Evolutionary conservation across 2,797 vertebrate genomes (phyloP), one percentile per base, ranked within the genome.

Genomic region (Periophthalmus magnuspinnatus): DNA sequence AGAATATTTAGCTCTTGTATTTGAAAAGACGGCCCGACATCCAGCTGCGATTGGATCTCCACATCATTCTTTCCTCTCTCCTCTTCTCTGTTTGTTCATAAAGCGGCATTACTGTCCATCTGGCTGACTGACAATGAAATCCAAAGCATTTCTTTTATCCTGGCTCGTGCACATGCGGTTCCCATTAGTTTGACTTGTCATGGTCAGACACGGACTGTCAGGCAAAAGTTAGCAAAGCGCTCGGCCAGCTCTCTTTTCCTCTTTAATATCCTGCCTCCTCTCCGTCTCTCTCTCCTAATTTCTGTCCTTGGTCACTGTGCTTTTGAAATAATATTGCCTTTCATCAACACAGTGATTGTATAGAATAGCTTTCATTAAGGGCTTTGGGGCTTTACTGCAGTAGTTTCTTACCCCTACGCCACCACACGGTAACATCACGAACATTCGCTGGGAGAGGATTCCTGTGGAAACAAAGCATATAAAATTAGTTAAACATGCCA

Each of bases 361-460:
- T 68, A 67, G 36, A 74, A 63, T 5, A 19, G 59, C 34, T 52
- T 76, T 79, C 67, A 65, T 68, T 75, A 47, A 17, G 28, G 47
- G 69, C 72, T 74, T 69, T 71, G 54, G 68, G 52, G 57, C 58
- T 62, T 57, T 62, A 34, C 17, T 62, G 38, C 67, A 68, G 17
- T 54, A 57, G 61, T 68, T 24, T 73, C 97, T 97, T 93, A 98
- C 97, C 95, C 97, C 97, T 17, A 98, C 94, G 50, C 97, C 97
- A n/a, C 97, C 96, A 0, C 97, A 99, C 61, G 97, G 96, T 83
- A 99, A 90, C 96, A 97, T 96, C 88, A 97, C 95, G 67, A 98
- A 97, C 93, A 95, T 95, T 91, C 96, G 88, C 91, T 98, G 96
- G 6, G 96, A 96, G 24, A 91, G 87, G 47, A 92, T 92, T 77